Conservation (phyloP, 2,113 vertebrate species). For the Equus quagga region DNA sequence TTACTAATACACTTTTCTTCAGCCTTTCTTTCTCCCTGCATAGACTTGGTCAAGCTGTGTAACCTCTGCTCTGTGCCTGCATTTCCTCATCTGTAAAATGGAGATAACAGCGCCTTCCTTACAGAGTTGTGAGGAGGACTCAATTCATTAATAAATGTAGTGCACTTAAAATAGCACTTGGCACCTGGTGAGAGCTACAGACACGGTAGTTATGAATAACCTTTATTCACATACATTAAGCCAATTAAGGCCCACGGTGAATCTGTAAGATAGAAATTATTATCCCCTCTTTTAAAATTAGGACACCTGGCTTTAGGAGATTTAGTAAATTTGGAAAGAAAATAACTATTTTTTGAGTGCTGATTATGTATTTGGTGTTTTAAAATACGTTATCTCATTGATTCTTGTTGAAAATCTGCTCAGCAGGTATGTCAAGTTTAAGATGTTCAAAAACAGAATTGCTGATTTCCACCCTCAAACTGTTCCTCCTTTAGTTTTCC, state of each 20-base stretch:
- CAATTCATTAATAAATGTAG: background rate
- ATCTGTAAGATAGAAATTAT: background rate
- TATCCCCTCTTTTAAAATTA: background rate
- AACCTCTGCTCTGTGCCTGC: background rate
- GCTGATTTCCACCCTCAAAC: background rate
- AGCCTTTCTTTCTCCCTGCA: background rate
- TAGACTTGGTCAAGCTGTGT: background rate
- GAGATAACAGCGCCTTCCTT: background rate
- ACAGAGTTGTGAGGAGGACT: background rate
- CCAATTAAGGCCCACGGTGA: background rate
- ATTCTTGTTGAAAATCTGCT: constrained; percentile 37
- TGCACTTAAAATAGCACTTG: background rate
- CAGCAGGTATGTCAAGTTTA: background rate
- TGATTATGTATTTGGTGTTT: background rate
- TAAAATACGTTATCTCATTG: constrained; percentile 1
- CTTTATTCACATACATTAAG: background rate
- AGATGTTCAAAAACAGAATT: background rate
- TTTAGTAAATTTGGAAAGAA: background rate
- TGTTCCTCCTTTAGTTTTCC: background rate
- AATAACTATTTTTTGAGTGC: constrained; percentile 2
- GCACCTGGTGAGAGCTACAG: background rate
- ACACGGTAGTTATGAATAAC: background rate
- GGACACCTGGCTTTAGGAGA: background rate
- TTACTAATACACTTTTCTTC: constrained; percentile 14
- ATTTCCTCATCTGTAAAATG: background rate